Evolutionary conservation across 2,888 invertebrate genomes (phyloP).

Genomic region (Panorpa germanica): DNA sequence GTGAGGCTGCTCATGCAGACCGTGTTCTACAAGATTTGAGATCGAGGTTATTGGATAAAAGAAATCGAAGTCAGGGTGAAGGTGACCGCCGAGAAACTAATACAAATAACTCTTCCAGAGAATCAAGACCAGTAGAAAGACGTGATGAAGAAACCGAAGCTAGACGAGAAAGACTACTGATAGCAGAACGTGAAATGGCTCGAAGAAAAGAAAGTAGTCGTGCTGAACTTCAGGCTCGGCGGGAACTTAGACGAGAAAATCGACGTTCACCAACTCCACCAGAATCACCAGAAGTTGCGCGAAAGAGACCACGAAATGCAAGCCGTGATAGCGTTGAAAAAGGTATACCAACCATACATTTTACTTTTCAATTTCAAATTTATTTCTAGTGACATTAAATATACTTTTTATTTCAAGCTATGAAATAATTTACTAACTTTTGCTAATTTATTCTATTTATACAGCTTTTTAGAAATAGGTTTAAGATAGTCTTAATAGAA

Average conservation of each 20-base stretch:
- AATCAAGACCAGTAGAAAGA: conserved; percentile 14
- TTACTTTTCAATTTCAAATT: too few relatives aligned
- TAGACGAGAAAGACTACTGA: conserved; percentile 45
- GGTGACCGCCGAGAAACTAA: conserved; percentile 19
- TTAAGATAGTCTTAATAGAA: too few relatives aligned
- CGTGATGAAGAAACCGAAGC: conserved; percentile 30
- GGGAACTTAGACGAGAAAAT: conserved; percentile 35
- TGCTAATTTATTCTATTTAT: too few relatives aligned
- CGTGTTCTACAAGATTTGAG: conserved; percentile 56
- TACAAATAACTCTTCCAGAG: conserved; percentile 9
- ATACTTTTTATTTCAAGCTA: too few relatives aligned
- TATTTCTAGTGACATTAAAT: too few relatives aligned
- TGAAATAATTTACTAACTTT: too few relatives aligned
- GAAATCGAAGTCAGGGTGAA: conserved; percentile 43
- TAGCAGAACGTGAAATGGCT: conserved; percentile 61
- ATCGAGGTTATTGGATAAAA: conserved; percentile 48
- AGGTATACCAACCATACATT: background rate
- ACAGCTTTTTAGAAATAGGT: too few relatives aligned
- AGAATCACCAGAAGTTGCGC: conserved; percentile 16
- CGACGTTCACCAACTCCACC: conserved; percentile 25
- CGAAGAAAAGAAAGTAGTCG: conserved; percentile 57
- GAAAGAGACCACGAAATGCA: conserved; percentile 14
- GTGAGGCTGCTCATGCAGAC: conserved; percentile 26
- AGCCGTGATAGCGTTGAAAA: background rate
- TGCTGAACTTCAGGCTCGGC: conserved; percentile 52